These are phyloP conservation scores for Sphaerophoria rueppellii DNA, from an alignment of 2,888 invertebrate species.

Conservation along the genomic window DNA sequence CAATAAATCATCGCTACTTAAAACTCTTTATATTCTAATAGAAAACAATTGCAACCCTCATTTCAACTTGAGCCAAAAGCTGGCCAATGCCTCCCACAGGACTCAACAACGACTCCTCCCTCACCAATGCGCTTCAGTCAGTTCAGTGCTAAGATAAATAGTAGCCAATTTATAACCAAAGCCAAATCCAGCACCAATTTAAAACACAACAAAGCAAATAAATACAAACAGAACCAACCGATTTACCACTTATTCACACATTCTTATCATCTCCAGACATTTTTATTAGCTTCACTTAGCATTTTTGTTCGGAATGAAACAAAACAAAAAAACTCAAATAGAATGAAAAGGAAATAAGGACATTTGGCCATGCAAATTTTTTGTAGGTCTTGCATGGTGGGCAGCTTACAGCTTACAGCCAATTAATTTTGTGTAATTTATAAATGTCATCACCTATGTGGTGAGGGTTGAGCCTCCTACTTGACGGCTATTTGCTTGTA, in stretches of 20 bases:
- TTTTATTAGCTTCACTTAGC: conserved; percentile 66
- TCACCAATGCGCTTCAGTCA: conserved; percentile 18
- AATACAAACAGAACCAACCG: conserved; percentile 25
- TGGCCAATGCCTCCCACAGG: not conserved
- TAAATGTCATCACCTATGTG: conserved; percentile 70
- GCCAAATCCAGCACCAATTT: conserved; percentile 43
- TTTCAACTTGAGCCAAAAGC: conserved; percentile 7
- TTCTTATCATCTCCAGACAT: conserved; percentile 65
- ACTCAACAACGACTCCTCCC: not conserved
- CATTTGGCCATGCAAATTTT: conserved; percentile 64
- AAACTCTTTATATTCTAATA: conserved; percentile 21
- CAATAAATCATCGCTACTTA: conserved; percentile 49
- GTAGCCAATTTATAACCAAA: conserved; percentile 54
- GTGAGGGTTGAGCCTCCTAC: not conserved
- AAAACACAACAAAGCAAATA: not conserved
- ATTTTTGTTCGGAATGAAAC: conserved; percentile 15
- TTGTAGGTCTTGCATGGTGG: conserved; percentile 58
- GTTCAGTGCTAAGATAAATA: conserved; percentile 42
- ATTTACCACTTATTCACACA: conserved; percentile 62
- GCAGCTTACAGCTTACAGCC: conserved; percentile 70
- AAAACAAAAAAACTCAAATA: not conserved
- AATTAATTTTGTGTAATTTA: conserved; percentile 73
- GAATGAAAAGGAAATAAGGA: conserved; percentile 21
- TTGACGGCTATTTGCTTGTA: not conserved
- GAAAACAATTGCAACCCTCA: conserved; percentile 17